A percentile compares a stretch with the other conserved stretches of the same genome.
Conservation (phyloP, 2,113 vertebrate species). For the Rhinoptilus africanus region DNA sequence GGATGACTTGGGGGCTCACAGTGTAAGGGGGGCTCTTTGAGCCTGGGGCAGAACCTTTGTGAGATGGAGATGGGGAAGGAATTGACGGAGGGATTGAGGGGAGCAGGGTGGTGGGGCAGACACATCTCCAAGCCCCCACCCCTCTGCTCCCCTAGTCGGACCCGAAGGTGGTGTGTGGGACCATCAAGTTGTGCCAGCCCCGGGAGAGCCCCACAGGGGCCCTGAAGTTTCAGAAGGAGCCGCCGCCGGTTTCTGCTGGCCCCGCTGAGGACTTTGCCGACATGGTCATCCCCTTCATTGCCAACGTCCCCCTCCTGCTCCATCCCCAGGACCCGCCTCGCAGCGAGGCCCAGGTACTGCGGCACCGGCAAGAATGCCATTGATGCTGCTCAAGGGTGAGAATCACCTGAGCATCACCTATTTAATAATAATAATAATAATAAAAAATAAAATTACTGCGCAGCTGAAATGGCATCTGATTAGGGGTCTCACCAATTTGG, state of each 20-base stretch:
- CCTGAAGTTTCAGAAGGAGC: constrained; percentile 27
- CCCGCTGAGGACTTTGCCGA: constrained; percentile 71
- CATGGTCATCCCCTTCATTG: constrained; percentile 72
- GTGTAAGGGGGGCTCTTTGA: neutral
- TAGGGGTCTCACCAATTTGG: rapidly evolving
- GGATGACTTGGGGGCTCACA: neutral
- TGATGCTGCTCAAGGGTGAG: neutral
- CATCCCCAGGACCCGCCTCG: constrained; percentile 71
- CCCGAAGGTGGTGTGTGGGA: constrained; percentile 76
- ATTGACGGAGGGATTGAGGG: too few relatives aligned
- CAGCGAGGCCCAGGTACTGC: neutral
- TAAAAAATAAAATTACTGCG: too few relatives aligned
- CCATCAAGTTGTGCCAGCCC: constrained; percentile 77
- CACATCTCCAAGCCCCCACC: neutral
- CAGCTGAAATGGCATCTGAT: neutral
- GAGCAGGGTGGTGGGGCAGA: neutral
- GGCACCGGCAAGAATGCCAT: neutral
- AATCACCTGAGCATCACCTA: neutral
- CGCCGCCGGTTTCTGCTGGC: constrained; percentile 67
- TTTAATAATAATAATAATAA: neutral
- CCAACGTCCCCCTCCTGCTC: constrained; percentile 85
- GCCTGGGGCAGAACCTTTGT: neutral
- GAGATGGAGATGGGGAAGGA: neutral
- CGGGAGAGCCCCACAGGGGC: constrained; percentile 56
- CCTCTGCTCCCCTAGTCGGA: constrained; percentile 64